These are phyloP conservation scores for Acleris holmiana DNA, from an alignment of 2,888 invertebrate genomes.

Conservation along the genomic window DNA sequence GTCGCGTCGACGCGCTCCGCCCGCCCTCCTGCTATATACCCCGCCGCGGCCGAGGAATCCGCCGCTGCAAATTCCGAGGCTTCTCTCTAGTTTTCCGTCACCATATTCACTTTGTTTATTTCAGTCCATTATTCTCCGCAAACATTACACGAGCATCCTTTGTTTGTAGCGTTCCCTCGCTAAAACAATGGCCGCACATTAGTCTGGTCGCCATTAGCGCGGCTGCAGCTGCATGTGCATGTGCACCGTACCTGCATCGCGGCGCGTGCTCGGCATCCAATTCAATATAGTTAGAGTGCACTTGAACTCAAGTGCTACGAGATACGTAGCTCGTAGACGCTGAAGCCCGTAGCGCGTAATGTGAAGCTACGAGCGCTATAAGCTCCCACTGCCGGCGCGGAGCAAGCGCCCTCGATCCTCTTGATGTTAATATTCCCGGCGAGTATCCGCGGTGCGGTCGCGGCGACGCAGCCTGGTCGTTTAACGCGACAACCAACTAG, in stretches of 20 bases:
- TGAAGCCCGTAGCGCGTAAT: conserved; percentile 8
- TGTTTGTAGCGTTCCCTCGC: not conserved
- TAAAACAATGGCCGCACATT: too few relatives aligned
- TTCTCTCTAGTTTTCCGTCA: conserved; percentile 22
- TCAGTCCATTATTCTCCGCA: conserved; percentile 5
- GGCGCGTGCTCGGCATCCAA: not conserved
- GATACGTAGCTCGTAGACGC: conserved; percentile 18
- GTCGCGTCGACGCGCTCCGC: not conserved
- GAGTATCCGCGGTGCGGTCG: not conserved
- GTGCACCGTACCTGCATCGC: not conserved
- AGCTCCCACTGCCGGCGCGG: not conserved
- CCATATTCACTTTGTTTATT: conserved; percentile 13
- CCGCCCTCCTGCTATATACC: conserved; percentile 10
- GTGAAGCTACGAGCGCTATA: conserved; percentile 4
- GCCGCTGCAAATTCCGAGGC: conserved; percentile 24
- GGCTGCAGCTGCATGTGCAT: not conserved
- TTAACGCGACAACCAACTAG: not conserved
- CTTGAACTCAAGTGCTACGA: conserved; percentile 17
- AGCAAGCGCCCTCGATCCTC: not conserved
- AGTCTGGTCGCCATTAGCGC: not conserved
- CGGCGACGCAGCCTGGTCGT: not conserved
- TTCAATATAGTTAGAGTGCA: conserved; percentile 5
- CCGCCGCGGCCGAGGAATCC: conserved; percentile 24
- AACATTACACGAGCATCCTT: not conserved
- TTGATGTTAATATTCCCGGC: not conserved